These are phyloP conservation scores for Drosophila fuyamai DNA, from an alignment of 1,140 invertebrate species.

Conservation along the genomic window DNA sequence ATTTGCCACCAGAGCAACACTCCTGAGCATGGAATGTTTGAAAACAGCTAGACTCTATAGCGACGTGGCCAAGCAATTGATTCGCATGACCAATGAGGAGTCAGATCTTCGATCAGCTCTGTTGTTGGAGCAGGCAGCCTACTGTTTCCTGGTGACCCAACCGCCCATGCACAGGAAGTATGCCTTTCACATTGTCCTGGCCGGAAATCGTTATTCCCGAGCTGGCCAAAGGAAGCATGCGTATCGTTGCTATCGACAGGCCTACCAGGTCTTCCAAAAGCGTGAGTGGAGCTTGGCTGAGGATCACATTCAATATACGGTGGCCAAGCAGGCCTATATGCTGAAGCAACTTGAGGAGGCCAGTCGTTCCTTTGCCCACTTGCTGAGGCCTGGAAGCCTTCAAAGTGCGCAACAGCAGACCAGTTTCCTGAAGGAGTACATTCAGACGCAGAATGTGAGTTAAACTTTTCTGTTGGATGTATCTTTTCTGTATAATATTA, in stretches of 20 bases:
- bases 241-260: conserved; percentile 95
- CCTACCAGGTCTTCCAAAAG: conserved; percentile 91
- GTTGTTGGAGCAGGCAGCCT: conserved; percentile 97
- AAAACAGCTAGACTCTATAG: conserved; percentile 90
- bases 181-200: conserved; percentile 98
- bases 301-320: conserved; percentile 97
- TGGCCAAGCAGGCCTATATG: conserved; percentile 94
- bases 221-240: conserved; percentile 96
- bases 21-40: conserved; percentile 94
- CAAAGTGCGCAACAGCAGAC: conserved; percentile 92
- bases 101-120: conserved; percentile 95
- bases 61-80: conserved; percentile 96
- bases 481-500: no score
- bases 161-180: conserved; percentile 94
- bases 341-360: conserved; percentile 91
- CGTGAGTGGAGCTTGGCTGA: conserved; percentile 95
- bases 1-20: conserved; percentile 95
- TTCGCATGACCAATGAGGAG: conserved; percentile 97
- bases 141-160: conserved; percentile 93
- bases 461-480: no score
- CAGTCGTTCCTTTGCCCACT: conserved; percentile 91
- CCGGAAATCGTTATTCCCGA: conserved; percentile 96
- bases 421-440: conserved; percentile 94
- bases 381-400: conserved; percentile 91
- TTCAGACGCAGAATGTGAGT: conserved; percentile 88